phyloP scores from a whole-genome alignment of 2,113 vertebrate genomes.

The Cryptotis parvus region DNA sequence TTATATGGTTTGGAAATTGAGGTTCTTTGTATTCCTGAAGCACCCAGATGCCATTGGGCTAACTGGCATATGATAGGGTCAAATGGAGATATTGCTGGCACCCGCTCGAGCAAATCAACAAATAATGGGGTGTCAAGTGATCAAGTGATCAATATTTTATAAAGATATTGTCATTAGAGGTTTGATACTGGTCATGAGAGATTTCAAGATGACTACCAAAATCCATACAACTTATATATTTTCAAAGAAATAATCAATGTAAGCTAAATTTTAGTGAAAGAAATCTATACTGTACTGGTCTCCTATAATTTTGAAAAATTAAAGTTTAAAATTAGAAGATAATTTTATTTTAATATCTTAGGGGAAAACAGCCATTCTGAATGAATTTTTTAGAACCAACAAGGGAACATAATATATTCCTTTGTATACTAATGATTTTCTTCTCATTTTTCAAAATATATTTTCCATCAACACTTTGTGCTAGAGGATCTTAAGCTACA shows the following conservation, averaged over 20 bases:
- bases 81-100: too few relatives aligned
- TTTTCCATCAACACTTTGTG: constrained; percentile 73
- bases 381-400: constrained; percentile 64
- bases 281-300: constrained; percentile 26
- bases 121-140: too few relatives aligned
- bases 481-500: constrained; percentile 76
- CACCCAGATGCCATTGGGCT: too few relatives aligned
- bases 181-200: neutral
- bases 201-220: neutral
- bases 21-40: too few relatives aligned
- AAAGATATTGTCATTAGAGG: neutral
- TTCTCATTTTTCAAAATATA: constrained; percentile 81
- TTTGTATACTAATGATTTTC: constrained; percentile 63
- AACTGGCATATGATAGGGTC: too few relatives aligned
- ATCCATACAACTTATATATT: neutral
- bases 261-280: neutral
- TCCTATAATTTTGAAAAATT: constrained; percentile 35
- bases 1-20: too few relatives aligned
- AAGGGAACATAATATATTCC: constrained; percentile 72
- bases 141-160: neutral
- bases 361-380: constrained; percentile 74
- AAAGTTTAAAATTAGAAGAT: neutral
- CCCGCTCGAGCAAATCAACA: too few relatives aligned
- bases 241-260: constrained; percentile 17
- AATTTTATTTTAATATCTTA: constrained; percentile 52